Evolutionary conservation across 1,140 invertebrate genomes (phyloP), one percentile per base, ranked within the genome.

Genomic region (Cotesia glomerata): DNA sequence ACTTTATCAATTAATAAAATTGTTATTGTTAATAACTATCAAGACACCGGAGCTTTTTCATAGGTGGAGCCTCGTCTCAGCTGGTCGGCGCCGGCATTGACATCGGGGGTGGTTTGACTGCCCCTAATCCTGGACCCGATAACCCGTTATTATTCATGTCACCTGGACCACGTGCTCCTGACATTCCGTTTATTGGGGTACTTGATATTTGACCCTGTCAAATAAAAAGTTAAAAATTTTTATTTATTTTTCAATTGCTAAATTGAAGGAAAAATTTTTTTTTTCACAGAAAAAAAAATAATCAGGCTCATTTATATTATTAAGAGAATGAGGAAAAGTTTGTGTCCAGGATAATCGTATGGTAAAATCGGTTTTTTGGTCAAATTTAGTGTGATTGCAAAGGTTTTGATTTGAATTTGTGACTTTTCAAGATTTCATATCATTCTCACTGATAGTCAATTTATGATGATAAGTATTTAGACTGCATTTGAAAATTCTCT

Each of bases 61-160:
- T 67, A 9, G 84, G 84, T 35, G 79, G 78, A 67, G 80, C 82
- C 81, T 85, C 84, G 81, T 87, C 84, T 87, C 86, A 87, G 85
- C 86, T 87, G 73, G 84, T 85, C 68, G 85, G 85, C 9, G 86
- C 84, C 39, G 85, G 82, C 84, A 87, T 86, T 67, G 85, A 80
- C 82, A 87, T 85, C 49, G 85, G 85, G 1, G 85, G 78, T 34
- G 85, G 80, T 78, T 87, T 87, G 7, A 87, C 85, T 8, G 84
- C 76, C 4, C 85, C 86, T n/a, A 87, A 78, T 5, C 84, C 85
- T 3, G 85, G 84, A 8, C 85, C 86, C 16, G 86, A 86, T 1
- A 87, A 75, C 9, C 86, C 86, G 64, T 87, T 87, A 75, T 87
- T 87, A 77, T 87, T 87, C 85, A 87, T 86, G 65, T 87, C 86